Conservation (phyloP, 2,888 invertebrate species). For the Lagria hirta region DNA sequence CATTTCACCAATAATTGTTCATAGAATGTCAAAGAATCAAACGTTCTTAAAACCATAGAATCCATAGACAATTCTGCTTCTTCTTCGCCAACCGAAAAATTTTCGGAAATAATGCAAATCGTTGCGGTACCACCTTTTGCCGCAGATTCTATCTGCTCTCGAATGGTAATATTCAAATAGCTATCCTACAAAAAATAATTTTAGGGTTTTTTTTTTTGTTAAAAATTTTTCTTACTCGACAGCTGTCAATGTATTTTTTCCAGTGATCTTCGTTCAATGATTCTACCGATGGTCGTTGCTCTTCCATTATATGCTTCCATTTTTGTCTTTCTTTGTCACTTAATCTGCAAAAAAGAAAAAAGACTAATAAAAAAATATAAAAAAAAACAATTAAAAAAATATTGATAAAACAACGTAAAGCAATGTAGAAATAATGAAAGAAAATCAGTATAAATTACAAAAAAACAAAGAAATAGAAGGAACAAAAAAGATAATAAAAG, state of each 20-base stretch:
- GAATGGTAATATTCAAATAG: constrained; percentile 35
- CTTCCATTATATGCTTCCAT: constrained; percentile 21
- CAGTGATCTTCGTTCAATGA: constrained; percentile 40
- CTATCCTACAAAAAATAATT: constrained; percentile 38
- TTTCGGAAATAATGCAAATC: constrained; percentile 56
- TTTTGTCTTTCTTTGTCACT: constrained; percentile 3
- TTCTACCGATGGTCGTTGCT: constrained; percentile 21
- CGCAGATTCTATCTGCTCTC: constrained; percentile 30
- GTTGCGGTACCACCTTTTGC: constrained; percentile 40
- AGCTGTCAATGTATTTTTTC: constrained; percentile 56
- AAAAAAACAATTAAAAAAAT: too few relatives aligned
- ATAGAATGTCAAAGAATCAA: constrained; percentile 64
- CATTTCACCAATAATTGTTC: constrained; percentile 68
- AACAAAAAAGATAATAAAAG: too few relatives aligned
- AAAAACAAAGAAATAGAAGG: too few relatives aligned
- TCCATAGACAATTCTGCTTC: constrained; percentile 61
- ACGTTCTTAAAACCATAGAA: constrained; percentile 63
- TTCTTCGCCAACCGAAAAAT: constrained; percentile 57
- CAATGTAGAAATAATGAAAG: neutral
- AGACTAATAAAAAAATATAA: too few relatives aligned
- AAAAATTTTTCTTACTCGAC: constrained; percentile 53
- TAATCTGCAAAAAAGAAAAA: constrained; percentile 1
- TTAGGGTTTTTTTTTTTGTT: neutral
- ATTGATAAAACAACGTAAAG: neutral
- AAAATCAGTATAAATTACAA: too few relatives aligned